Evolutionary conservation across 2,797 vertebrate species (phyloP), one percentile per base, ranked within the genome.

Genomic region (Mus caroli): DNA sequence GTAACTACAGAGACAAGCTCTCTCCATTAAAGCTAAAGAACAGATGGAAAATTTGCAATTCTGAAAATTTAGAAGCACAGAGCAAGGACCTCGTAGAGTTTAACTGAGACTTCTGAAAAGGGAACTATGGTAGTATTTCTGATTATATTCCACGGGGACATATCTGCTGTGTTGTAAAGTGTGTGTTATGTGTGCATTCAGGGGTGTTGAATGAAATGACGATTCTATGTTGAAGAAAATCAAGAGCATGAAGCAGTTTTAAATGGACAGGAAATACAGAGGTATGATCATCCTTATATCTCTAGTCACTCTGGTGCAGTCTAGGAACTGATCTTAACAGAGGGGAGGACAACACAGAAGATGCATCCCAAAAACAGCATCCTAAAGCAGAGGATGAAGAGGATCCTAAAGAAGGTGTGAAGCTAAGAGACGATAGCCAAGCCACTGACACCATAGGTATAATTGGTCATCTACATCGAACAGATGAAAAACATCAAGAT

Each of bases 21-120:
- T 43, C 37, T 15, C 43, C 46, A 37, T 64, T n/a, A 90, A 89
- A 78, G 62, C 20, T n/a, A 75, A 52, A 69, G 43, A 86, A 26
- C 78, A 60, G 79, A 89, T 71, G 60, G 71, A 86, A 43, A 64
- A 22, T 52, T 86, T n/a, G 20, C 60, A 78, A 60, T 58, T 28
- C 91, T 64, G 40, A 82, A 75, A 94, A 88, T 60, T 60, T 87
- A 83, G 20, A 92, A 52, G 50, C 12, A 52, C 77, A 5, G 77
- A 85, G 20, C 34, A 78, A 31, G 40, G 54, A 64, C 2, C 14
- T 94, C n/a, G 24, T 43, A 76, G 37, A 94, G 60, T 17, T 75
- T 93, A 94, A 80, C 37, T 34, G 8, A 94, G 24, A 34, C 26
- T 90, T 85, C 91, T 50, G 19, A 83, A 37, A 50, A 77, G 12